Evolutionary conservation across 53 echinoderm and acorn worm species (phyloP), one percentile per base, ranked within the genome.

Genomic region (Pentamera pediparva): DNA sequence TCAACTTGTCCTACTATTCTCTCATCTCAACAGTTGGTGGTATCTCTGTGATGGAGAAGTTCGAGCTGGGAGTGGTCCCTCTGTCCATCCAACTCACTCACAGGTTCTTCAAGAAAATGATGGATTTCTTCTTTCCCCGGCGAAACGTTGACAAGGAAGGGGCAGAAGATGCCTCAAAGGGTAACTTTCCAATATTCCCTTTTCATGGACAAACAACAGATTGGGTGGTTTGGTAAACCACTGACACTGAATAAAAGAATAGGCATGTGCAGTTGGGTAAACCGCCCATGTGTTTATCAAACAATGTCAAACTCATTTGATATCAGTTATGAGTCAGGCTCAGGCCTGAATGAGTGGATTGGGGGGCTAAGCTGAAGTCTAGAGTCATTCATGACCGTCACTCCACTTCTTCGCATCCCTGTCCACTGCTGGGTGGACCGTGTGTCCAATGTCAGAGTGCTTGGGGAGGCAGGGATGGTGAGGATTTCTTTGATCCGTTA

Each of bases 101-200:
- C 75, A 81, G 85, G 24, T 95, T 95, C 86, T 95, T 91, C 83
- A 95, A 91, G 83, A 90, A 85, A 64, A 86, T 83, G 83, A 87
- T 95, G 96, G 87, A 73, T 0, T 95, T 91, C 75, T 95, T 95
- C 81, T 95, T 95, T 70, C 96, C 96, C 38, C 85, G 91, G 28
- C 70, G 82, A 19, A 76, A 82, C 29, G 82, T 90, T 3, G 94
- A 94, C 39, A 87, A 87, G 47, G 90, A 90, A 53, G 48, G 72
- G 4, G 53, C 80, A 24, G 86, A 86, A 33, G 80, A 79, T n/a
- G 38, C 71, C 9, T 39, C 39, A 31, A 77, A 73, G 79, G 83
- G 88, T 87, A 40, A 64, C 52, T 34, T 10, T 4, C 22, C 5
- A 53, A 40, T 27, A 29, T 63, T 21, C 2, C 15, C 13, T 17